Percentiles rank a stretch among this genome's conserved stretches.
These are phyloP conservation scores for Erebia epiphron DNA, from an alignment of 2,888 invertebrate species.

Conservation along the genomic window DNA sequence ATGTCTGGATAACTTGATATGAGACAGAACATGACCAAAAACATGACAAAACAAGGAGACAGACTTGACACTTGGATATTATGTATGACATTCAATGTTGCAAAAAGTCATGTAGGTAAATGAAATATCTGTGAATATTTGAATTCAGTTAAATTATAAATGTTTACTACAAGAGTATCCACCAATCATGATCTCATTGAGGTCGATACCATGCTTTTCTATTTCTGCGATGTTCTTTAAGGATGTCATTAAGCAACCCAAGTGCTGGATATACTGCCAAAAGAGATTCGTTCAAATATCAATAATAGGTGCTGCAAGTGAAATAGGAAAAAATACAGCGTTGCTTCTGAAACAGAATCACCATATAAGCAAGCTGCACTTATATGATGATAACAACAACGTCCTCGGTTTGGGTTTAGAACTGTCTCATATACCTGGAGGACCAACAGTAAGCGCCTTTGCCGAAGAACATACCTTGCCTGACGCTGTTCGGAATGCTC, in stretches of 20 bases:
- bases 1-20: no score
- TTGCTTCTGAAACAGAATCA: conserved; percentile 57
- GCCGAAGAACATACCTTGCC: conserved; percentile 48
- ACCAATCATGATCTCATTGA: conserved; percentile 11
- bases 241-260: neutral
- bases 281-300: conserved; percentile 56
- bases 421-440: conserved; percentile 55
- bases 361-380: conserved; percentile 53
- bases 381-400: conserved; percentile 59
- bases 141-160: conserved; percentile 5
- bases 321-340: conserved; percentile 59
- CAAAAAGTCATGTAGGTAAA: neutral
- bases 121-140: neutral
- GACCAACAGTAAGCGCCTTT: conserved; percentile 50
- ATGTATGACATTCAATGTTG: neutral
- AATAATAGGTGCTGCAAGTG: conserved; percentile 59
- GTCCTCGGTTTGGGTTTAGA: conserved; percentile 56
- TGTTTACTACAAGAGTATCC: neutral
- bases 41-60: no score
- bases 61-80: no score
- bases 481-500: conserved; percentile 50
- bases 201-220: neutral
- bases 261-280: conserved; percentile 21
- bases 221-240: neutral
- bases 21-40: no score